Percentiles rank a stretch among this genome's conserved stretches.
Evolutionary conservation across 2,888 invertebrate species (phyloP).

Genomic region (Macropis europaea): DNA sequence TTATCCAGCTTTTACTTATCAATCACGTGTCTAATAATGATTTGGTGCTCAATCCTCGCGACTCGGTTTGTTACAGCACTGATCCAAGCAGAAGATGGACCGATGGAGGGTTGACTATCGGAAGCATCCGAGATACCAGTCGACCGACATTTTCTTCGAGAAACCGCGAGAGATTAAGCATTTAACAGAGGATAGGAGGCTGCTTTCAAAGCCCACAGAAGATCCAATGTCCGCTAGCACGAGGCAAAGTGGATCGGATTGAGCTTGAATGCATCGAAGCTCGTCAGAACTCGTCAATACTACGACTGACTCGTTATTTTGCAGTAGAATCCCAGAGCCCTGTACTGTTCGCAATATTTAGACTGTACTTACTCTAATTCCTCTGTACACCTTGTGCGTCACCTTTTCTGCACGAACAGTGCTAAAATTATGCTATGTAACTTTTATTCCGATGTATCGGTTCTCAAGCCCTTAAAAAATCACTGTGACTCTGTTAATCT

Average conservation of each 20-base stretch:
- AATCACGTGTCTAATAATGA: no score
- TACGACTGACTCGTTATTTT: no score
- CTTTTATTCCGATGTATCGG: no score
- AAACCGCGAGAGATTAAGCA: slow-evolving; percentile 33
- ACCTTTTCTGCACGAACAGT: no score
- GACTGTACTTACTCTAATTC: no score
- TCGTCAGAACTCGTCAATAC: neutral
- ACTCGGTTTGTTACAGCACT: slow-evolving; percentile 31
- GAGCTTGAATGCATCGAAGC: neutral
- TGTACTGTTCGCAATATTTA: no score
- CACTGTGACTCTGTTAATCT: no score
- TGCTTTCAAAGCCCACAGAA: neutral
- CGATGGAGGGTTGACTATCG: neutral
- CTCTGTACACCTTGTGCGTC: no score
- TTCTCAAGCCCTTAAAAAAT: no score
- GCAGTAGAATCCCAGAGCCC: no score
- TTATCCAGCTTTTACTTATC: no score
- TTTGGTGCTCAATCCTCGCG: neutral
- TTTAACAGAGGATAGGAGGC: neutral
- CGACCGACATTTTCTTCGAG: slow-evolving; percentile 14
- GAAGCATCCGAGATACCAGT: slow-evolving; percentile 8
- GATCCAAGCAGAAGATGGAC: slow-evolving; percentile 7
- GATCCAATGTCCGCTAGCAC: neutral
- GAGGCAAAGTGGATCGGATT: neutral
- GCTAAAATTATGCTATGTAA: no score